Conservation (phyloP, 1,140 invertebrate genomes). For the Bombus consobrinus region DNA sequence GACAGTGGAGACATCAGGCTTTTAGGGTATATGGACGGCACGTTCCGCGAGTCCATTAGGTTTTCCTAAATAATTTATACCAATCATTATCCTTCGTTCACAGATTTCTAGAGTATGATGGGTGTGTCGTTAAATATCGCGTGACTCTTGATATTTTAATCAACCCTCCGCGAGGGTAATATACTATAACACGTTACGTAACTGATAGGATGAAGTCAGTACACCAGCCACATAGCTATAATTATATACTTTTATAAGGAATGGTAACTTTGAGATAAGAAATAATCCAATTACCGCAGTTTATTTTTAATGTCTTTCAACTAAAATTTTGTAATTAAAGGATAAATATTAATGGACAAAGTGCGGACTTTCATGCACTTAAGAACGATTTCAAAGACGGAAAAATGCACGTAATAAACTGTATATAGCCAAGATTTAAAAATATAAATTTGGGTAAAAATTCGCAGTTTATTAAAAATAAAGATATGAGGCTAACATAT, state of each 20-base stretch:
- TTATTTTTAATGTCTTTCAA: not conserved
- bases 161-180: not conserved
- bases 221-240: not conserved
- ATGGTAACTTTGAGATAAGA: not conserved
- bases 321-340: too few species aligned
- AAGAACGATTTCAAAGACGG: too few species aligned
- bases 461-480: too few species aligned
- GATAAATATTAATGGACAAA: too few species aligned
- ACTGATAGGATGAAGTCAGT: not conserved
- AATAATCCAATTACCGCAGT: not conserved
- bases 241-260: not conserved
- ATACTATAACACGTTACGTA: not conserved
- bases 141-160: not conserved
- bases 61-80: constrained; percentile 44
- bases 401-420: too few species aligned
- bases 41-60: constrained; percentile 58
- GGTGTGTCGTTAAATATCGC: not conserved
- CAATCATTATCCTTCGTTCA: not conserved
- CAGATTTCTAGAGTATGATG: not conserved
- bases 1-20: constrained; percentile 48
- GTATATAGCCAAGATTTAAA: too few species aligned
- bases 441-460: too few species aligned
- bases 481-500: too few species aligned
- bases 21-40: constrained; percentile 44
- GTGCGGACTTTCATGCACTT: too few species aligned